These are phyloP conservation scores for Dorcus parallelipipedus DNA, from an alignment of 2,888 invertebrate species.

Conservation along the genomic window DNA sequence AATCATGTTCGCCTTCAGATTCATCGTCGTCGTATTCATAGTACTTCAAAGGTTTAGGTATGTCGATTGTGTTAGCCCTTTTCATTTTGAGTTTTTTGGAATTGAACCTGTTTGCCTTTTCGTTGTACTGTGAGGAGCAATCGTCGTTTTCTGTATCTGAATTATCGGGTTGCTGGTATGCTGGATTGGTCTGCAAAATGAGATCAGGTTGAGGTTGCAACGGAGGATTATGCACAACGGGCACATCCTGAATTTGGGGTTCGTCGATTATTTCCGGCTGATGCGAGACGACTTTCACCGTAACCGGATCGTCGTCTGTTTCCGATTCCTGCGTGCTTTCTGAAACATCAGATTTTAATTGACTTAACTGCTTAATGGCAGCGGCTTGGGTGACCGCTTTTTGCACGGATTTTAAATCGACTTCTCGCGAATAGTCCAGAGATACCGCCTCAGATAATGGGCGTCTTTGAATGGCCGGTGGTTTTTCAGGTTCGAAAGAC, in stretches of 20 bases:
- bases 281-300: conserved; percentile 21
- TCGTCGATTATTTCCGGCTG: conserved; percentile 1
- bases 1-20: conserved; percentile 38
- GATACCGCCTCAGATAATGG: conserved; percentile 33
- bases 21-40: conserved; percentile 52
- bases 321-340: conserved; percentile 27
- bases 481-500: conserved; percentile 13
- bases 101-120: conserved; percentile 50
- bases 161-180: conserved; percentile 32
- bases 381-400: conserved; percentile 34
- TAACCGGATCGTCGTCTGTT: conserved; percentile 36
- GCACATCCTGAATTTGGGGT: neutral
- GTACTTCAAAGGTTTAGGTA: conserved; percentile 65
- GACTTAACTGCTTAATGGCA: conserved; percentile 25
- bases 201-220: conserved; percentile 21
- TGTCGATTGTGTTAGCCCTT: conserved; percentile 85
- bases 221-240: neutral
- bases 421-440: conserved; percentile 24
- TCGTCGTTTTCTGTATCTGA: conserved; percentile 11
- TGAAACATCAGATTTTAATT: conserved; percentile 10
- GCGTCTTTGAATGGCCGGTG: conserved; percentile 7
- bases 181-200: conserved; percentile 39
- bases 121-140: conserved; percentile 22
- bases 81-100: conserved; percentile 73
- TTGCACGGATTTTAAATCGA: conserved; percentile 25